phyloP scores from a whole-genome alignment of 2,113 vertebrate species.

The Labeo catla region DNA sequence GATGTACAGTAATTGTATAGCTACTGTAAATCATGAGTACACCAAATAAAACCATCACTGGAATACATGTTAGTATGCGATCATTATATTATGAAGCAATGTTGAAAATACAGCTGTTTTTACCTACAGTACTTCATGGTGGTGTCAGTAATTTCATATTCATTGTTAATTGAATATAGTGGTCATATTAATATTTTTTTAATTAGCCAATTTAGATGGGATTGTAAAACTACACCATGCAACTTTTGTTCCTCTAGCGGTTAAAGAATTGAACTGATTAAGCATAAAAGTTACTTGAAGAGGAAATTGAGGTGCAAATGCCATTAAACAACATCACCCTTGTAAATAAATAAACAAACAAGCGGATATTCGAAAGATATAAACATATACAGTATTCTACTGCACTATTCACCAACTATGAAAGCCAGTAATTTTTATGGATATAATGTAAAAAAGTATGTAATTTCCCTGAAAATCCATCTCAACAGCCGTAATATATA shows the following conservation, averaged over 20 bases:
- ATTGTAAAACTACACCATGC: background rate
- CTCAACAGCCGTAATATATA: background rate
- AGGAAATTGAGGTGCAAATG: background rate
- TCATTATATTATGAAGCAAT: background rate
- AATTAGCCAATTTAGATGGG: too few species aligned
- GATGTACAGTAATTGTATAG: constrained; percentile 34
- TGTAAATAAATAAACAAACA: background rate
- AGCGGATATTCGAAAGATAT: background rate
- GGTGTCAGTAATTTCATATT: background rate
- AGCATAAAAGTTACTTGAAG: background rate
- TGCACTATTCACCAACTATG: background rate
- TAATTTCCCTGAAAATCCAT: background rate
- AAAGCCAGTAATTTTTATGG: background rate
- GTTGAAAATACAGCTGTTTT: background rate
- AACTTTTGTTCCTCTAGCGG: background rate
- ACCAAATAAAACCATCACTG: constrained; percentile 6
- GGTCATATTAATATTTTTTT: background rate
- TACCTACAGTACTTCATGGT: background rate
- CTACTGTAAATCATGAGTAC: constrained; percentile 19
- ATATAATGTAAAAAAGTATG: background rate
- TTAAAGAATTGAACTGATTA: too few species aligned
- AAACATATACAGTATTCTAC: background rate
- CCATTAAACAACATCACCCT: background rate
- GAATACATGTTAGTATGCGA: constrained; percentile 8
- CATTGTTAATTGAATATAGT: background rate